Evolutionary conservation across 2,113 vertebrate species (phyloP), one percentile per base, ranked within the genome.

Genomic region (Tragelaphus buxtoni): DNA sequence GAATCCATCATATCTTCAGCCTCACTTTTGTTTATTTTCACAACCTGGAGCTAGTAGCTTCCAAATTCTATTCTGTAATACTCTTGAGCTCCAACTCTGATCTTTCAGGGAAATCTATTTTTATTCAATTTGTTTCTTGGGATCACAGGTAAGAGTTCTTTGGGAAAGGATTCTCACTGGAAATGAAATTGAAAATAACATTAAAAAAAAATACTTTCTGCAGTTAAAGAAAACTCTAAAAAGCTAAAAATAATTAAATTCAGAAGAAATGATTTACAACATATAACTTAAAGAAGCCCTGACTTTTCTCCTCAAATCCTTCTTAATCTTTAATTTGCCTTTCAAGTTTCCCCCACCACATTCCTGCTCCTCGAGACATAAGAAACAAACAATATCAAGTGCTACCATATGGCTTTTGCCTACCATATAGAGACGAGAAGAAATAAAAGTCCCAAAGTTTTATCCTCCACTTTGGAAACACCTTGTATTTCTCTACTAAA

Each of bases 201-300:
- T 77, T 77, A 1, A 2, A 72, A 24, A 42, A 42, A 17, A 88
- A 92, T 26, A 90, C 2, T 53, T 82, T 88, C 42, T 94, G 14
- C 9, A 93, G 69, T n/a, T 91, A 90, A 95, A 90, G 45, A 77
- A 97, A 95, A 87, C 51, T 69, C 45, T 79, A 14, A 35, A 96
- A 72, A 9, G 18, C 47, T 91, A 95, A 92, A 94, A 58, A 53
- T 51, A 11, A 92, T 9, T 45, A 84, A 35, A 86, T 16, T 32
- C 26, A 83, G 65, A 96, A 81, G 26, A 88, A 77, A 90, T 53
- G 3, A 81, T 24, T 76, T 81, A 39, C 2, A 91, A 53, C 56
- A 76, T 51, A 24, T 18, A 45, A 90, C 14, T 11, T 79, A 60
- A 91, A 10, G 18, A 80, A 79, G 22, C 14, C 63, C 82, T 74